A percentile compares a stretch with the other conserved stretches of the same genome.
These are phyloP conservation scores for Rhinoptilus africanus DNA, from an alignment of 2,113 vertebrate species.

Conservation along the genomic window DNA sequence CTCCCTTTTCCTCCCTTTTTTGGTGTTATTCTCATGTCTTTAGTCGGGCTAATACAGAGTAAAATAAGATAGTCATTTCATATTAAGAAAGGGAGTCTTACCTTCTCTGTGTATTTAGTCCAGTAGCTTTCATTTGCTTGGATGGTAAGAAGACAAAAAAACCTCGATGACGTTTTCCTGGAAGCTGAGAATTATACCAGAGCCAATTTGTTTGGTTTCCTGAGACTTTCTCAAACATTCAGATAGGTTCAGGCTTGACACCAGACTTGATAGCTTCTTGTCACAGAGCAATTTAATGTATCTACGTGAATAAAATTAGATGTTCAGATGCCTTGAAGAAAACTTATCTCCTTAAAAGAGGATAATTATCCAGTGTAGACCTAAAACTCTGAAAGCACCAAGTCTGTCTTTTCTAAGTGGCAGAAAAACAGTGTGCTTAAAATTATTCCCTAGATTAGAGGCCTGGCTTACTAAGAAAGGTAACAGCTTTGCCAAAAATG, in stretches of 20 bases:
- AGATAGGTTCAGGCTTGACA: background rate
- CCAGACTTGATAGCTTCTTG: background rate
- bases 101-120: background rate
- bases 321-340: slow-evolving; percentile 10
- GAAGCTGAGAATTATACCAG: background rate
- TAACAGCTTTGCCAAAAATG: background rate
- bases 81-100: slow-evolving; percentile 1
- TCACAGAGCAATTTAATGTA: background rate
- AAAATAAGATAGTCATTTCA: background rate
- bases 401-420: background rate
- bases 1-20: background rate
- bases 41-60: background rate
- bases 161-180: background rate
- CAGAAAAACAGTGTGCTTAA: background rate
- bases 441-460: background rate
- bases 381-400: background rate
- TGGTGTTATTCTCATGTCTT: background rate
- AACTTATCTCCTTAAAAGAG: background rate
- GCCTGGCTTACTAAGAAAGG: background rate
- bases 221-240: background rate
- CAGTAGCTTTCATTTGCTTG: slow-evolving; percentile 4
- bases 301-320: background rate
- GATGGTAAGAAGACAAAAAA: background rate
- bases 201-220: background rate
- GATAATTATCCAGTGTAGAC: background rate